Evolutionary conservation across 2,888 invertebrate genomes (phyloP).

Genomic region (Glyphotaelius pellucidus): DNA sequence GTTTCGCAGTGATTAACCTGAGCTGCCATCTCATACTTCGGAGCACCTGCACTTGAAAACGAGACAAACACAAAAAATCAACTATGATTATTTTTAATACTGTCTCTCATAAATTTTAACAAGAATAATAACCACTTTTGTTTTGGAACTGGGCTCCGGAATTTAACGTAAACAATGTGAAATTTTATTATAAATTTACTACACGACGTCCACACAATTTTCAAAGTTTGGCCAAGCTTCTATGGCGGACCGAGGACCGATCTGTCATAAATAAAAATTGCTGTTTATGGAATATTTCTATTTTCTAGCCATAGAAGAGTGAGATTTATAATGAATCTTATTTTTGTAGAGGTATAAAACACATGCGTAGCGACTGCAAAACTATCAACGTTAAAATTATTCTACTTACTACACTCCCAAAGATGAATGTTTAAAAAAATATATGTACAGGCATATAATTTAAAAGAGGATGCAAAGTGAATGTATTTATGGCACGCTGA

Average conservation of each 20-base stretch:
- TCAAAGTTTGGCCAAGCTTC: neutral
- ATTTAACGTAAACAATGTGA: neutral
- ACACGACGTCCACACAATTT: neutral
- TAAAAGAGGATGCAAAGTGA: too few species aligned
- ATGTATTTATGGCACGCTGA: too few species aligned
- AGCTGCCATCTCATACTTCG: conserved; percentile 59
- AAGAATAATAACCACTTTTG: neutral
- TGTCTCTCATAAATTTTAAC: neutral
- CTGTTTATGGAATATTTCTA: neutral
- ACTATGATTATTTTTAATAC: neutral
- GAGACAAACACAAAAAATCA: conserved; percentile 1
- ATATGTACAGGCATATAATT: too few species aligned
- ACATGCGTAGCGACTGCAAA: neutral
- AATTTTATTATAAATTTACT: neutral
- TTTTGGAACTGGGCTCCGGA: neutral
- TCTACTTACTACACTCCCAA: too few species aligned
- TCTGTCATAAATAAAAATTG: neutral
- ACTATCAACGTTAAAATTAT: neutral
- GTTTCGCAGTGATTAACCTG: conserved; percentile 84
- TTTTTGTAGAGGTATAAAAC: neutral
- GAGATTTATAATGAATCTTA: neutral
- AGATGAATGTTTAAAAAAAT: too few species aligned
- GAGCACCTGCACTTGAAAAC: neutral
- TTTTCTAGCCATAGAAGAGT: neutral
- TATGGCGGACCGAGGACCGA: neutral